Conservation (phyloP, 2,113 vertebrate genomes). For the Sitta europaea region DNA sequence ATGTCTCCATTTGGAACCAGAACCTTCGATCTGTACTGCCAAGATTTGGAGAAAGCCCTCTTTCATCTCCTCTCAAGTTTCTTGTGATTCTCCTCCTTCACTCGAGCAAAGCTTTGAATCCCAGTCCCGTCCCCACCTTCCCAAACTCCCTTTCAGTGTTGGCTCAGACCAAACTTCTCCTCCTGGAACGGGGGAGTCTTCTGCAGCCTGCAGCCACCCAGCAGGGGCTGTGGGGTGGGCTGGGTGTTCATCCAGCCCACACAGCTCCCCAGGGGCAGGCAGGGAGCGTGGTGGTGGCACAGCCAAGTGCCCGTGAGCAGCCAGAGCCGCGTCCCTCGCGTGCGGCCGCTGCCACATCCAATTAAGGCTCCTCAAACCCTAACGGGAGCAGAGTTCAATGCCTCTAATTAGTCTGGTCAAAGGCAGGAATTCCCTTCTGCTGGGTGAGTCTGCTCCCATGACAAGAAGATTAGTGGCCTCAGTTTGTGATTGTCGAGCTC, state of each 20-base stretch:
- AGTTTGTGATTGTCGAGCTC: neutral
- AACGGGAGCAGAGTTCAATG: slow-evolving; percentile 20
- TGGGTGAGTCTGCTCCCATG: slow-evolving; percentile 1
- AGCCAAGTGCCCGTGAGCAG: neutral
- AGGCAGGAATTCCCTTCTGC: slow-evolving; percentile 55
- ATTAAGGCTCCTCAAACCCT: slow-evolving; percentile 45
- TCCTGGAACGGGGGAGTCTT: neutral
- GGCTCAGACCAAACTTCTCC: neutral
- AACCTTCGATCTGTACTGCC: too few relatives aligned
- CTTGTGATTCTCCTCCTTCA: too few relatives aligned
- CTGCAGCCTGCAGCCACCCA: neutral
- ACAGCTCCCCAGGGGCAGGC: neutral
- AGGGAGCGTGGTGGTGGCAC: neutral
- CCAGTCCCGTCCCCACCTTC: neutral
- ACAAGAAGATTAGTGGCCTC: slow-evolving; percentile 38
- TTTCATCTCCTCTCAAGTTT: too few relatives aligned
- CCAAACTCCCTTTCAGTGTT: neutral
- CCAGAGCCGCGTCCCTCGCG: neutral
- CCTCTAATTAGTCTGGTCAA: slow-evolving; percentile 42
- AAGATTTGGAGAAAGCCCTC: too few relatives aligned
- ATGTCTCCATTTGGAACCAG: too few relatives aligned
- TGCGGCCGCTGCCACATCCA: slow-evolving; percentile 19
- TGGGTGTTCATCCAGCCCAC: neutral
- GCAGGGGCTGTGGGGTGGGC: neutral
- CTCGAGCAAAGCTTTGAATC: too few relatives aligned